A percentile compares a stretch with the other conserved stretches of the same genome.
Conservation (phyloP, 1,140 invertebrate species). For the Drosophila burlai region DNA sequence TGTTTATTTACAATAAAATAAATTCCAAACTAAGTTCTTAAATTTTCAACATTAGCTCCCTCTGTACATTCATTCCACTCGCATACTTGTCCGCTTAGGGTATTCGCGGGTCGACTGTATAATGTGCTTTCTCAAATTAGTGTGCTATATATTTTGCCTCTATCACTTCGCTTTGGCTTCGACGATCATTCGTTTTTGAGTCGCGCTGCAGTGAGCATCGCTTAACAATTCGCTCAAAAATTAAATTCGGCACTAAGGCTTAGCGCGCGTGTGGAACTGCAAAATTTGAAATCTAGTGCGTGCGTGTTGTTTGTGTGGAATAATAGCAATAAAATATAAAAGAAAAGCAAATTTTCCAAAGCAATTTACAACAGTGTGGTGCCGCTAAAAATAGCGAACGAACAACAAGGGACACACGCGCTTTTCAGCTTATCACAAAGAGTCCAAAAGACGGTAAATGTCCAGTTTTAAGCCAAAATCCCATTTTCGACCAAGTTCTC, state of each 20-base stretch:
- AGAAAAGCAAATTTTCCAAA: conserved; percentile 39
- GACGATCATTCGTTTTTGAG: conserved; percentile 67
- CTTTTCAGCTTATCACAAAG: conserved; percentile 33
- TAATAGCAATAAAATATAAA: conserved; percentile 40
- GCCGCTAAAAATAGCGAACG: conserved; percentile 31
- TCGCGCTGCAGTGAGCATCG: conserved; percentile 61
- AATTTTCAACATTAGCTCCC: not conserved
- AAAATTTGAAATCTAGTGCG: conserved; percentile 17
- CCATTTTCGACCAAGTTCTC: not conserved
- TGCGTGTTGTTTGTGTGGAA: conserved; percentile 25
- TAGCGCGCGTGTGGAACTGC: conserved; percentile 13
- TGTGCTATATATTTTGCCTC: conserved; percentile 57
- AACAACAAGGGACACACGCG: conserved; percentile 4
- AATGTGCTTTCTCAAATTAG: conserved; percentile 36
- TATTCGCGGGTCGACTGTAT: not conserved
- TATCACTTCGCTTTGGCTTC: conserved; percentile 10
- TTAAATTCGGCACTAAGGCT: conserved; percentile 5
- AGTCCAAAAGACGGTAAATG: conserved; percentile 32
- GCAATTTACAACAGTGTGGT: conserved; percentile 26
- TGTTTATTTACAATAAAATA: not conserved
- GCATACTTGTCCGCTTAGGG: not conserved
- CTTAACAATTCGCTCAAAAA: conserved; percentile 4
- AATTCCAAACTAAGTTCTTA: not conserved
- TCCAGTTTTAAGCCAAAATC: conserved; percentile 22
- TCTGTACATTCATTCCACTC: not conserved